Evolutionary conservation across 2,113 vertebrate species (phyloP).

Genomic region (Garra rufa): DNA sequence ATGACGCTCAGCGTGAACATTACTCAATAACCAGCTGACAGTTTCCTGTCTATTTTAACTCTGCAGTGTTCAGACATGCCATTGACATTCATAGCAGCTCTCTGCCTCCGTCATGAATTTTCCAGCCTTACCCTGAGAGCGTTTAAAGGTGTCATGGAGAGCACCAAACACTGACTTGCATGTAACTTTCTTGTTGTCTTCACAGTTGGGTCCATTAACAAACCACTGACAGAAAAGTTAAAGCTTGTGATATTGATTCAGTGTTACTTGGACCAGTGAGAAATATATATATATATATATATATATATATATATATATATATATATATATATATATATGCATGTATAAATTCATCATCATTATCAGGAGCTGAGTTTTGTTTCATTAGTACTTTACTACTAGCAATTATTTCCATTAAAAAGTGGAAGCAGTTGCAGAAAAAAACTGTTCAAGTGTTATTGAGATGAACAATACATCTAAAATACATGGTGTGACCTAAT

Average conservation of each 20-base stretch:
- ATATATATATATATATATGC: too few species aligned
- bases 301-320: too few species aligned
- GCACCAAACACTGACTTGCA: neutral
- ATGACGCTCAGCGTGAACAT: neutral
- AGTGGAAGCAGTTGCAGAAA: neutral
- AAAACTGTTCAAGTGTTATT: neutral
- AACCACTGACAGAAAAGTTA: neutral
- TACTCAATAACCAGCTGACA: constrained; percentile 11
- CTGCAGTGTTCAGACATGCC: constrained; percentile 15
- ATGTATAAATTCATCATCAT: neutral
- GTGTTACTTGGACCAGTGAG: neutral
- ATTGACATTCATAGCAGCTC: constrained; percentile 11
- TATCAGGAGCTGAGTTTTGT: neutral
- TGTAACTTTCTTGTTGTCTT: constrained; percentile 25
- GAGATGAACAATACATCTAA: neutral
- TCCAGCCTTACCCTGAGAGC: neutral
- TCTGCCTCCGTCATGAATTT: constrained; percentile 23
- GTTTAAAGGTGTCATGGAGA: neutral
- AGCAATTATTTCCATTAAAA: neutral
- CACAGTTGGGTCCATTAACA: neutral
- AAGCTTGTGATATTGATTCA: neutral
- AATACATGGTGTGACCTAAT: neutral
- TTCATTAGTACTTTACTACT: neutral
- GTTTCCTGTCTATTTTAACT: constrained; percentile 39
- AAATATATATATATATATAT: too few species aligned